Evolutionary conservation across 2,797 vertebrate species (phyloP), one percentile per base, ranked within the genome.

Genomic region (Sebastes vulpes): DNA sequence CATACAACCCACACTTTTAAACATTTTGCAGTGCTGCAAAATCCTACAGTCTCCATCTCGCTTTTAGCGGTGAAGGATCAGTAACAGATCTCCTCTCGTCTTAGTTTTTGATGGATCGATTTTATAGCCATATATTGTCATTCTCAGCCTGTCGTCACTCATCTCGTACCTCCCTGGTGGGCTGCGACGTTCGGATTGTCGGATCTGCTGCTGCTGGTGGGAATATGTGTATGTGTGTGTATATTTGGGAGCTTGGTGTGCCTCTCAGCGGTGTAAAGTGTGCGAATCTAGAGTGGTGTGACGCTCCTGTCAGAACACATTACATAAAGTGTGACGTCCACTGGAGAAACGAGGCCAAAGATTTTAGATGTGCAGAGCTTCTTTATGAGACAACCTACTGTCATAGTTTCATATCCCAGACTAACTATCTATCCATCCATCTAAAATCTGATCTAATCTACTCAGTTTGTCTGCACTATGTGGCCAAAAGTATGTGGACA

Each of bases 301-400:
- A 79, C 6, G 21, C 78, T 87, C 58, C 69, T 87, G 88, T 93
- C 92, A 92, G 89, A 89, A 82, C 35, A 38, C 54, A 84, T 95
- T 87, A 90, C 72, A 78, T 89, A 85, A 90, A 87, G 76, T 63
- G 58, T 89, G 86, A 93, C 87, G 66, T 90, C 77, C 83, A 79
- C 81, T 11, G 76, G 68, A 82, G 86, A 85, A 90, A 91, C 2
- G 11, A 92, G 93, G 90, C 78, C 86, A 90, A 57, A 53, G 71
- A 82, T 74, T 83, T 80, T 29, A 59, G 64, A 80, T 73, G 48
- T 65, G 75, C 70, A 56, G 46, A 79, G 57, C 58, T 32, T 31
- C 29, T 86, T 69, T 32, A 68, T 50, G 65, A 81, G 42, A 65
- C 26, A 25, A 8, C 35, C 57, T 11, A 12, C 74, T 71, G 48